Base-by-base conservation (phyloP, 2,113 vertebrate genomes). In the Odobenus rosmarus region DNA sequence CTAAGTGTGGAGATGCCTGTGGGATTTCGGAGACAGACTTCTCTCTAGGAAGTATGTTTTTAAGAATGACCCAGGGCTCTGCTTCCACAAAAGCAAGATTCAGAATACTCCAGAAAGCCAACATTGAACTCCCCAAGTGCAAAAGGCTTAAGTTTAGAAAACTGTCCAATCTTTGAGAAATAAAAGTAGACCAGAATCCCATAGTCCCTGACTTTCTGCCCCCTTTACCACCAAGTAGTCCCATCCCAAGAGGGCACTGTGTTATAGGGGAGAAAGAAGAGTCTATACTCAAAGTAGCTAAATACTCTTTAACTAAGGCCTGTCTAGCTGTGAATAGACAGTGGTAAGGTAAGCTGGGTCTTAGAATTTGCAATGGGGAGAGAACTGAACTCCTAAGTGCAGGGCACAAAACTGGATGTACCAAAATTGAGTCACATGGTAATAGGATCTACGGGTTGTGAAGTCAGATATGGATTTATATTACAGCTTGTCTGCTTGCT, bases 11-110 rank as follows among this genome's bases (percentile, higher is more conserved):
- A 76, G 95, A 96, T 61, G 53, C 97, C 88, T 79, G 2, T 96
- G 96, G 96, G 95, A 97, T 90, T 97, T 83, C 51, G 51, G 59
- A 97, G 87, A 96, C 57, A 82, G 1, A 95, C 81, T 90, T 80
- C 82, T 93, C 90, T 93, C 84, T 39, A 33, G 42, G 46, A 98
- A 97, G 31, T 96, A 9, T 86, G 57, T 81, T 97, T 97, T 95
- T 79, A 87, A 96, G 81, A 96, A 33, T 93, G 89, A 94, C 84
- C 53, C 67, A 71, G 53, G 72, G 42, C 26, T 72, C 90, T 92
- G 49, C 61, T 96, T 96, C 57, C 84, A 92, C 42, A 95, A 87
- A 96, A 88, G 55, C 46, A 84, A 61, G 46, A 93, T 79, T 94
- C 57, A 95, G 36, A 88, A 77, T 67, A 90, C 13, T 69, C 51